Base-by-base conservation (phyloP, 2,888 invertebrate species). In the Lochmaea crataegi region DNA sequence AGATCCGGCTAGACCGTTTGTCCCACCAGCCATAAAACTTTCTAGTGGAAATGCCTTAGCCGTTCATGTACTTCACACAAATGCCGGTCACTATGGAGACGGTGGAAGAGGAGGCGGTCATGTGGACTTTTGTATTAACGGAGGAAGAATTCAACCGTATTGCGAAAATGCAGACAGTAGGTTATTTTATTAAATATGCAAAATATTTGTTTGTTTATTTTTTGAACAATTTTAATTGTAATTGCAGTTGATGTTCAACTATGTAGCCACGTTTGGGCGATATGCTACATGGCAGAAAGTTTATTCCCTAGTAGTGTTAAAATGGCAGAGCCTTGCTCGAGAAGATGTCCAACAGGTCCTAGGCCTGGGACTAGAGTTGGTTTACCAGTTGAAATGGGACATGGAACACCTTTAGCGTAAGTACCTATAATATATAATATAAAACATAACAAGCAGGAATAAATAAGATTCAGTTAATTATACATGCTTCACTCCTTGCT, bases 231-330 rank as follows among this genome's bases (percentile, higher is more conserved):
- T 56, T n/a, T 18, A 16, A 11, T 18, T n/a, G 2, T 56, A 3
- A 2, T 83, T 83, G 14, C 84, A 92, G 86, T 86, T 80, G 92
- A 93, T 83, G 90, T 90, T 77, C 92, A 93, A 66, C 87, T 94
- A 0, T 94, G 94, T 87, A 94, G 94, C 83, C 94, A 94, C 86
- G 92, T 94, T 80, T 93, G 94, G 92, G 90, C 92, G 6, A 90
- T 94, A 77, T 94, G 94, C 85, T 94, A 92, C 86, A 91, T 94
- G 89, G 94, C 94, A 0, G 93, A 94, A 86, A 93, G 93, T 80
- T 85, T 94, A 81, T 91, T 92, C 85, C 87, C 89, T 0, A 81
- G 86, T 38, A 86, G 91, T 3, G 84, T 89, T 7, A 87, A 86
- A 72, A 85, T 83, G 68, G 94, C 94, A 0, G 91, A 91, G 76